Evolutionary conservation across 1,140 invertebrate species (phyloP).

Genomic region (Drosophila bifasciata): DNA sequence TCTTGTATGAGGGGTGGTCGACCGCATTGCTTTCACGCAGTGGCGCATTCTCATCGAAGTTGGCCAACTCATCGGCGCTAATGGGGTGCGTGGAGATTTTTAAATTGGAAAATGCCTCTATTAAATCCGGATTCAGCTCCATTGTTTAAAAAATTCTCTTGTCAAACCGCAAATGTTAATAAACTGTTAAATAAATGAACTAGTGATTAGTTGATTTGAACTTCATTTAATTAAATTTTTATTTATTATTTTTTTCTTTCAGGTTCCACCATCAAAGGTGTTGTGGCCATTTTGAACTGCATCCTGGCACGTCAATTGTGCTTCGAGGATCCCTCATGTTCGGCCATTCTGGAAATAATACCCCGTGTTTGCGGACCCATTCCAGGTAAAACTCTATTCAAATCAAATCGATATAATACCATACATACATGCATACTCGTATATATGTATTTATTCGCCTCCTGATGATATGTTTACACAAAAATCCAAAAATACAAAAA

Average conservation of each 20-base stretch:
- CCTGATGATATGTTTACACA: constrained; percentile 36
- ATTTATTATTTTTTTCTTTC: constrained; percentile 79
- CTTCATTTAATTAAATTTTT: not conserved
- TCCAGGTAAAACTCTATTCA: constrained; percentile 87
- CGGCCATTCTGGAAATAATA: constrained; percentile 94
- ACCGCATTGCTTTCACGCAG: constrained; percentile 14
- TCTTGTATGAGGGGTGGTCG: constrained; percentile 68
- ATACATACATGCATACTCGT: too few relatives aligned
- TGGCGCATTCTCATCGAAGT: constrained; percentile 35
- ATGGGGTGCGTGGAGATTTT: constrained; percentile 31
- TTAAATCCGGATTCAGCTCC: constrained; percentile 57
- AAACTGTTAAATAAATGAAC: constrained; percentile 2
- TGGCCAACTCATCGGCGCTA: constrained; percentile 27
- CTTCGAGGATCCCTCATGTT: constrained; percentile 94
- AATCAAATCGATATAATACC: constrained; percentile 21
- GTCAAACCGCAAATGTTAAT: constrained; percentile 1
- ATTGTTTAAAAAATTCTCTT: constrained; percentile 15
- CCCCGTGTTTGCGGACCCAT: constrained; percentile 94
- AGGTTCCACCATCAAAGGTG: constrained; percentile 89
- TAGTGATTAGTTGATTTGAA: not conserved
- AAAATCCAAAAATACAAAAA: constrained; percentile 25
- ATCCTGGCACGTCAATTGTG: constrained; percentile 92
- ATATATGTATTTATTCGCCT: not conserved
- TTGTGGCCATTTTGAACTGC: constrained; percentile 92
- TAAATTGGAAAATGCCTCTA: constrained; percentile 38